Conservation (phyloP, 2,888 invertebrate genomes). For the Agrypnus murinus region DNA sequence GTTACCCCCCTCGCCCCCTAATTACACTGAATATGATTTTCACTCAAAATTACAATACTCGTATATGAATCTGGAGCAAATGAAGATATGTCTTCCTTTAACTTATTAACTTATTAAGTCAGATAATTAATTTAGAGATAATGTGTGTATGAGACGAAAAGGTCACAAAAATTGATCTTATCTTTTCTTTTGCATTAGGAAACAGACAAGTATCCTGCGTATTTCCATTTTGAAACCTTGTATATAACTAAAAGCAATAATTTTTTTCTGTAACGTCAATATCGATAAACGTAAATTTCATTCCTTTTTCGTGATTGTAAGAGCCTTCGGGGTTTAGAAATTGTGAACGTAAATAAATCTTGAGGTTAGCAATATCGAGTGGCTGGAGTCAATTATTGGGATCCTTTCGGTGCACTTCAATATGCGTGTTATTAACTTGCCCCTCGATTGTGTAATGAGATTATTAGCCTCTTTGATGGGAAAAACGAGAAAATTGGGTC, state of each 20-base stretch:
- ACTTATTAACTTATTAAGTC: too few species aligned
- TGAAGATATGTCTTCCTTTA: too few species aligned
- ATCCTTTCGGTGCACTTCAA: slow-evolving; percentile 32
- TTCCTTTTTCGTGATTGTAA: slow-evolving; percentile 19
- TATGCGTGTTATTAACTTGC: slow-evolving; percentile 29
- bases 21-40: too few species aligned
- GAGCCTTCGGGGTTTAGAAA: slow-evolving; percentile 21
- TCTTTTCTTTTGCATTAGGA: too few species aligned
- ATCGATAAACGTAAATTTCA: slow-evolving; percentile 32
- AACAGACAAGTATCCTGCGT: too few species aligned
- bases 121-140: too few species aligned
- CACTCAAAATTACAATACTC: too few species aligned
- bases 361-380: slow-evolving; percentile 32
- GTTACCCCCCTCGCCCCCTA: too few species aligned
- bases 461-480: slow-evolving; percentile 31
- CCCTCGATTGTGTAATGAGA: slow-evolving; percentile 32
- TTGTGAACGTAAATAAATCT: slow-evolving; percentile 27
- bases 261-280: background rate
- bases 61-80: too few species aligned
- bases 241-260: background rate
- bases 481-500: slow-evolving; percentile 25
- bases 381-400: slow-evolving; percentile 31
- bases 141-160: too few species aligned
- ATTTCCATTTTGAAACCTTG: too few species aligned
- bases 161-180: too few species aligned